Conservation (phyloP, 2,113 vertebrate species). For the Macquaria ambigua region DNA sequence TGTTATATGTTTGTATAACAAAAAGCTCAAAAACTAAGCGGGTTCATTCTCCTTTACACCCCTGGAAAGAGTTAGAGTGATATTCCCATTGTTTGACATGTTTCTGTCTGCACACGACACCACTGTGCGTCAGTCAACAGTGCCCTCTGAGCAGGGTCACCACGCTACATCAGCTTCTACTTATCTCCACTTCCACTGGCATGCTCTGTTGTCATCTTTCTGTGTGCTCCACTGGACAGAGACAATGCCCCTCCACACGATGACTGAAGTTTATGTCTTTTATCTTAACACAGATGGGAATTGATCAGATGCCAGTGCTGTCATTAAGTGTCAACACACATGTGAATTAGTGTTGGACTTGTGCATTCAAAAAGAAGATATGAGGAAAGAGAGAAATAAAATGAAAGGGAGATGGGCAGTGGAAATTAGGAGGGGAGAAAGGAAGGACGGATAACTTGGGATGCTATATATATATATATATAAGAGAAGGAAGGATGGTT, state of each 20-base stretch:
- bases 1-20: neutral
- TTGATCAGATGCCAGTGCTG: slow-evolving; percentile 16
- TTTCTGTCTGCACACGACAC: slow-evolving; percentile 56
- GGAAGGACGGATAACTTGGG: neutral
- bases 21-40: neutral
- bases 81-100: slow-evolving; percentile 24
- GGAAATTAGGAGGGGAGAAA: neutral
- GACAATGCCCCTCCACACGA: slow-evolving; percentile 11
- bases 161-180: slow-evolving; percentile 70
- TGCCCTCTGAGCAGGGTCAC: slow-evolving; percentile 65
- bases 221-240: slow-evolving; percentile 14
- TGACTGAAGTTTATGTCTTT: neutral
- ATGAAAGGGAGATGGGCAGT: neutral
- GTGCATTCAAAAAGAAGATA: neutral
- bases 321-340: slow-evolving; percentile 3
- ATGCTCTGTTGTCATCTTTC: slow-evolving; percentile 40
- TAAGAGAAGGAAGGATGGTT: neutral
- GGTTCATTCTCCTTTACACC: neutral
- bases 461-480: no score
- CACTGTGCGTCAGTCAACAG: slow-evolving; percentile 64
- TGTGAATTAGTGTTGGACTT: neutral
- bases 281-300: slow-evolving; percentile 1
- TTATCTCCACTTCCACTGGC: slow-evolving; percentile 62
- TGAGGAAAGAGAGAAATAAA: neutral
- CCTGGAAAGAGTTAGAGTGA: slow-evolving; percentile 45